phyloP scores from a whole-genome alignment of 2,888 invertebrate genomes.

The Pterostichus madidus region DNA sequence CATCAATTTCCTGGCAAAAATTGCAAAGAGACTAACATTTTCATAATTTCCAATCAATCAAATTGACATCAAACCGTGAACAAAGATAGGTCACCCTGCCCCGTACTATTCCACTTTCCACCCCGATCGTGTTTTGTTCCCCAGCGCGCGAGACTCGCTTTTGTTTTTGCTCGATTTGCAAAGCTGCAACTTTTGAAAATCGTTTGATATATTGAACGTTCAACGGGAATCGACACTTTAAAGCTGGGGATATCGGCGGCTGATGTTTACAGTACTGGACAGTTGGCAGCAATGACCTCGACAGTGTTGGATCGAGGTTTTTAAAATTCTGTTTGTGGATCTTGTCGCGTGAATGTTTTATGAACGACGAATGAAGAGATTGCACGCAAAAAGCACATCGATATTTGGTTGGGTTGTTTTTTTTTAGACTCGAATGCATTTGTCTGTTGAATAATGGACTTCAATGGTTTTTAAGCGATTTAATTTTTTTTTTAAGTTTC shows the following conservation, averaged over 20 bases:
- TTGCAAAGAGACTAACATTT: slow-evolving; percentile 32
- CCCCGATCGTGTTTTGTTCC: slow-evolving; percentile 36
- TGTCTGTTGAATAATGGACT: too few species aligned
- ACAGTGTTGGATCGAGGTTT: neutral
- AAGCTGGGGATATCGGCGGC: slow-evolving; percentile 54
- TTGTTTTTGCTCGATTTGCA: slow-evolving; percentile 56
- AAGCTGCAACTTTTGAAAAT: slow-evolving; percentile 58
- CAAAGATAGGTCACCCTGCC: slow-evolving; percentile 37
- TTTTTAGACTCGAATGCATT: too few species aligned
- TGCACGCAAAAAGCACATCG: too few species aligned
- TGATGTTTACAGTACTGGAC: slow-evolving; percentile 57
- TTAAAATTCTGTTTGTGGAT: slow-evolving; percentile 4
- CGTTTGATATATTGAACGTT: slow-evolving; percentile 58
- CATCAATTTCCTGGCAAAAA: slow-evolving; percentile 17
- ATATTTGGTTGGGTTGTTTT: too few species aligned
- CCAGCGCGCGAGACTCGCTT: slow-evolving; percentile 35
- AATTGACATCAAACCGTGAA: slow-evolving; percentile 28
- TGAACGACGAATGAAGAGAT: too few species aligned
- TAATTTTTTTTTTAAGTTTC: too few species aligned
- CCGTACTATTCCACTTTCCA: neutral
- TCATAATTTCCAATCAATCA: slow-evolving; percentile 52
- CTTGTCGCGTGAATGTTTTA: neutral
- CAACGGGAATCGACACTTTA: slow-evolving; percentile 56
- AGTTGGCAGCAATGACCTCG: slow-evolving; percentile 51
- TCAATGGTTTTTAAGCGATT: too few species aligned